A percentile compares a stretch with the other conserved stretches of the same genome.
These are phyloP conservation scores for Apantesis nais DNA, from an alignment of 2,888 invertebrate genomes.

Conservation along the genomic window DNA sequence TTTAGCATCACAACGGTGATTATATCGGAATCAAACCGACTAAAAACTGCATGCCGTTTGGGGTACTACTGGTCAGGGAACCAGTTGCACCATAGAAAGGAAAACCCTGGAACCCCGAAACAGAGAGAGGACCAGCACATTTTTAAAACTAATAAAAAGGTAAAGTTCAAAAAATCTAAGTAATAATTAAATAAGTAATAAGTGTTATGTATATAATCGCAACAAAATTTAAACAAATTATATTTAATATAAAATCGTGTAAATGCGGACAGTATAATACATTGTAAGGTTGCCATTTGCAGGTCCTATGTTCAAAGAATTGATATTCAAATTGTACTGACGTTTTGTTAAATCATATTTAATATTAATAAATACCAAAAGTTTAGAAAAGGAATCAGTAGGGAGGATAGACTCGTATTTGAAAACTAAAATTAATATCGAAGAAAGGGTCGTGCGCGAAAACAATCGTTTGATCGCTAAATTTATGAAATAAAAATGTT, in stretches of 20 bases:
- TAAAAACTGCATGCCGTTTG: too few species aligned
- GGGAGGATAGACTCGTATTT: background rate
- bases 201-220: background rate
- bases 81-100: too few species aligned
- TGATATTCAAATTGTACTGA: background rate
- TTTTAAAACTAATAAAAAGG: background rate
- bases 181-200: background rate
- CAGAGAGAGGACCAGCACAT: background rate
- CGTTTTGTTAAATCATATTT: background rate
- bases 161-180: background rate
- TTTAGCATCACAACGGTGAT: too few species aligned
- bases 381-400: background rate
- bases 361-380: background rate
- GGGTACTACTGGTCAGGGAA: too few species aligned
- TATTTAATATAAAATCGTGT: too few species aligned
- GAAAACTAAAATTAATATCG: background rate
- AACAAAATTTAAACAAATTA: background rate
- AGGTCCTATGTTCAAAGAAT: background rate
- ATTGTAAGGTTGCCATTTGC: background rate
- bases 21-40: too few species aligned
- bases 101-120: too few species aligned
- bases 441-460: conserved; percentile 10
- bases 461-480: conserved; percentile 28
- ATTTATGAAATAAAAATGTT: conserved; percentile 40
- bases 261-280: too few species aligned